Conservation (phyloP, 2,888 invertebrate genomes). For the Ophion ellenae region DNA sequence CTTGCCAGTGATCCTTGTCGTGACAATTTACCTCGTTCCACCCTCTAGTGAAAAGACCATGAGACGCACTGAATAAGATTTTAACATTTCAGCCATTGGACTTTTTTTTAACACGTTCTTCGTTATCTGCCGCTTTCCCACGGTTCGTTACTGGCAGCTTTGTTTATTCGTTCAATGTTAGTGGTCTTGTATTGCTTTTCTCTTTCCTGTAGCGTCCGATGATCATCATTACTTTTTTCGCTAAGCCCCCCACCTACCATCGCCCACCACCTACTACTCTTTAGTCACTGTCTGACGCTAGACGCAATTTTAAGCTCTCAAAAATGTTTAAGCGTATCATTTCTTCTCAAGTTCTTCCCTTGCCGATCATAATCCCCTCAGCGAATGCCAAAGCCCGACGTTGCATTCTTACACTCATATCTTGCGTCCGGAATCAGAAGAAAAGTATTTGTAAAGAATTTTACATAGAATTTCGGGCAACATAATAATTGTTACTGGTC, state of each 20-base stretch:
- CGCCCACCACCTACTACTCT: background rate
- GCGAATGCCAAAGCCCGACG: too few species aligned
- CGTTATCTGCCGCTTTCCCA: conserved; percentile 23
- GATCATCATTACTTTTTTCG: conserved; percentile 64
- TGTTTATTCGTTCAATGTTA: conserved; percentile 30
- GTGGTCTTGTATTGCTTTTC: conserved; percentile 25
- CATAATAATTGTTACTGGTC: too few species aligned
- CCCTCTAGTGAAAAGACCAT: conserved; percentile 15
- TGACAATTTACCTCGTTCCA: conserved; percentile 18
- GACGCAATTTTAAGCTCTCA: too few species aligned
- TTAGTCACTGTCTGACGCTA: too few species aligned
- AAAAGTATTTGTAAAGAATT: too few species aligned
- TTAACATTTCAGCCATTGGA: conserved; percentile 67
- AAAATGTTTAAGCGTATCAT: too few species aligned
- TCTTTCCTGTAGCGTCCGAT: background rate
- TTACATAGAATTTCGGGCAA: too few species aligned
- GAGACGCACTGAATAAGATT: conserved; percentile 71
- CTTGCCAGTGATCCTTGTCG: conserved; percentile 23
- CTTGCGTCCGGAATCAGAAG: too few species aligned
- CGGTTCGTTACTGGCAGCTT: conserved; percentile 17
- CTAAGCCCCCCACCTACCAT: conserved; percentile 38
- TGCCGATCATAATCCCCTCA: background rate
- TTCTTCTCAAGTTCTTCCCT: background rate
- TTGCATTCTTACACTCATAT: too few species aligned
- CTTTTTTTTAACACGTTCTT: conserved; percentile 58